Percentiles rank a stretch among this genome's conserved stretches.
Conservation (phyloP, 2,797 vertebrate genomes). For the Cossypha caffra region DNA sequence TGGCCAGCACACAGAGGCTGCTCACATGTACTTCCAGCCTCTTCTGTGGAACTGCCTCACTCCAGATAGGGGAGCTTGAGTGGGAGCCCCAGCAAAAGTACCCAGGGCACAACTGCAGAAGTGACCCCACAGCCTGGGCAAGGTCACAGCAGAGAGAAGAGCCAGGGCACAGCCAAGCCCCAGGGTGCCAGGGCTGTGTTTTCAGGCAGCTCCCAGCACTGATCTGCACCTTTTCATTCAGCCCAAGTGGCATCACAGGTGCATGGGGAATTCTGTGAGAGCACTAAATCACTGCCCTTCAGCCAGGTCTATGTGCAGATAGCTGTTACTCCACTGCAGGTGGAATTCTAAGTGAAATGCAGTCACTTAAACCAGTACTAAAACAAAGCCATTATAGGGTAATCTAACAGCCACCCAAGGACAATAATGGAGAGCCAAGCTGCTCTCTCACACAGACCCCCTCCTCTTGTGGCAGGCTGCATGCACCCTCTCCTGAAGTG, state of each 20-base stretch:
- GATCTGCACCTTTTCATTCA: background rate
- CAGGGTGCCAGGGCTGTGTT: fast-evolving
- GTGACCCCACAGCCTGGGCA: background rate
- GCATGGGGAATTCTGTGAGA: background rate
- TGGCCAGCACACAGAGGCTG: background rate
- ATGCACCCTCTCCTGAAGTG: background rate
- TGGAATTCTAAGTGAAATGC: background rate
- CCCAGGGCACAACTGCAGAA: background rate
- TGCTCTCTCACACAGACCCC: background rate
- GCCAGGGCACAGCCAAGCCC: background rate
- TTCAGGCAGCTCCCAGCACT: background rate
- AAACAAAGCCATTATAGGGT: background rate
- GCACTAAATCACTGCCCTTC: background rate
- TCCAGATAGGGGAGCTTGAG: fast-evolving
- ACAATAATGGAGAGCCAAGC: fast-evolving
- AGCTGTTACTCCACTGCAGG: background rate
- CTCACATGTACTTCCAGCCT: background rate
- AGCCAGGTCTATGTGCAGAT: background rate
- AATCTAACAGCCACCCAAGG: background rate
- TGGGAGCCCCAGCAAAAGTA: background rate
- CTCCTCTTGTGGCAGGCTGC: background rate
- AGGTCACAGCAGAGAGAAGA: background rate
- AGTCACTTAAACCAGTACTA: background rate
- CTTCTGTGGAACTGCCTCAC: background rate
- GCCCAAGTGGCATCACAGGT: background rate